phyloP scores from a whole-genome alignment of 2,113 vertebrate genomes.

The Columbina picui region DNA sequence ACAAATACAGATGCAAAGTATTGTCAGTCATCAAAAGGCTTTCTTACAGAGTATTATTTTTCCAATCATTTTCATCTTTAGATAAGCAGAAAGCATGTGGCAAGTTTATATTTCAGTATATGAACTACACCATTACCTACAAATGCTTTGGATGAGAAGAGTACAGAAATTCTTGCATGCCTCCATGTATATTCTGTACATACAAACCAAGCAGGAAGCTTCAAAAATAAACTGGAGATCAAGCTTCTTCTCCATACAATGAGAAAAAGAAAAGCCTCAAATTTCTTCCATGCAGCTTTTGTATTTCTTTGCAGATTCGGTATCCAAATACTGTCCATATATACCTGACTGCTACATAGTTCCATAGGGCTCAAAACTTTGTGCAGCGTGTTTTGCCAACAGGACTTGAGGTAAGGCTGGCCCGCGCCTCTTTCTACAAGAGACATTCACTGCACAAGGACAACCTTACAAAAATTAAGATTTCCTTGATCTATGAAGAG shows the following conservation, averaged over 20 bases:
- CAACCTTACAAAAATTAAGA: not conserved
- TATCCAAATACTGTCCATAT: not conserved
- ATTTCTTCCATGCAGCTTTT: not conserved
- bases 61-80: not conserved
- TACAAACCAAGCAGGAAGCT: not conserved
- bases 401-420: not conserved
- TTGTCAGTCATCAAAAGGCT: not conserved
- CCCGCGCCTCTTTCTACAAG: not conserved
- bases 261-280: not conserved
- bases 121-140: not conserved
- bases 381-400: fast-evolving
- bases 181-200: not conserved
- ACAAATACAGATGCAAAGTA: not conserved
- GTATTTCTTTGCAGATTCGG: not conserved
- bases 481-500: not conserved
- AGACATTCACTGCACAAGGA: not conserved
- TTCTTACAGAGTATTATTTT: not conserved
- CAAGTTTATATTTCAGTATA: not conserved
- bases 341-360: not conserved
- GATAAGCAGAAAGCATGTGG: not conserved
- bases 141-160: not conserved
- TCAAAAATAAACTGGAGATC: not conserved
- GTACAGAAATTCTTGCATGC: not conserved
- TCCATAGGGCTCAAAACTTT: not conserved
- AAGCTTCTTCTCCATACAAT: not conserved